These are phyloP conservation scores for Cryptotis parvus DNA, from an alignment of 2,113 vertebrate genomes.

Conservation along the genomic window DNA sequence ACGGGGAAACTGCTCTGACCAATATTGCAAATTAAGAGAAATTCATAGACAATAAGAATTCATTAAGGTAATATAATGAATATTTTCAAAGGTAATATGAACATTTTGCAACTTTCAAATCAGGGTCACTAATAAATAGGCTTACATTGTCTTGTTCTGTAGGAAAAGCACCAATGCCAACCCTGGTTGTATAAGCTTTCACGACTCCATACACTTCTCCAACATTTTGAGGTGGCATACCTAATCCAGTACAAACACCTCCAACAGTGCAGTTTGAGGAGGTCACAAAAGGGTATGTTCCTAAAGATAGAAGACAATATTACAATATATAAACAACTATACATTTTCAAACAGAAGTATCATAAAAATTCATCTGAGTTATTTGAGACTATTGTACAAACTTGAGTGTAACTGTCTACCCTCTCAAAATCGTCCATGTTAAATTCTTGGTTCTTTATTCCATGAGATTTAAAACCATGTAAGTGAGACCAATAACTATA, in stretches of 20 bases:
- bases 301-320: conserved; percentile 84
- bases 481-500: not conserved
- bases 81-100: too few relatives aligned
- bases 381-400: not conserved
- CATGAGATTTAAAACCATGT: not conserved
- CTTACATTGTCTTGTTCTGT: conserved; percentile 97
- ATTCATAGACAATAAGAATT: not conserved
- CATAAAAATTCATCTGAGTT: not conserved
- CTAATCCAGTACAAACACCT: conserved; percentile 96
- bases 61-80: not conserved
- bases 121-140: not conserved
- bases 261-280: conserved; percentile 99
- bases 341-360: conserved; percentile 20
- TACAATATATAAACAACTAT: not conserved
- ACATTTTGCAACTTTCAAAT: not conserved
- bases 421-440: not conserved
- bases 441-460: not conserved
- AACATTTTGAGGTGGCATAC: conserved; percentile 96
- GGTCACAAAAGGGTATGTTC: conserved; percentile 98
- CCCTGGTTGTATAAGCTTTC: conserved; percentile 97
- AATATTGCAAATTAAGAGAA: not conserved
- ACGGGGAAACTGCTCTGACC: not conserved
- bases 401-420: not conserved
- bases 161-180: conserved; percentile 97
- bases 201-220: conserved; percentile 97